phyloP scores from a whole-genome alignment of 2,888 invertebrate species.

The Sinodicranocentrus sp. region DNA sequence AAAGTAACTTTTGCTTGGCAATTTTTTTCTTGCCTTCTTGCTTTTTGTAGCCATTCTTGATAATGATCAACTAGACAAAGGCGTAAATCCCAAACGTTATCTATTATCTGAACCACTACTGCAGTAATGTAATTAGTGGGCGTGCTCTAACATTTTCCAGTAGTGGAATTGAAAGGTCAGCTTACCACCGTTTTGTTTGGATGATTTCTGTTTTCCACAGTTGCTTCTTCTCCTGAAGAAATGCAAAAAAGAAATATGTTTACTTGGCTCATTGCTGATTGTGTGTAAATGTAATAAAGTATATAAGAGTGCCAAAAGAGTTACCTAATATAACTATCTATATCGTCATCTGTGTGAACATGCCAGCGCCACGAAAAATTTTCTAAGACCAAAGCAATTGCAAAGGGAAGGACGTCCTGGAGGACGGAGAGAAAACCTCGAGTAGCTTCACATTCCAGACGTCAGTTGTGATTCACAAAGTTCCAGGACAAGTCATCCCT shows the following conservation, averaged over 20 bases:
- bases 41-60: slow-evolving; percentile 9
- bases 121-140: slow-evolving; percentile 64
- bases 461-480: slow-evolving; percentile 7
- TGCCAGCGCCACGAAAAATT: not conserved
- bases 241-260: not conserved
- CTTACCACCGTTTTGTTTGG: not conserved
- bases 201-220: not conserved
- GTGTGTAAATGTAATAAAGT: not conserved
- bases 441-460: not conserved
- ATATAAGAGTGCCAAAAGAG: no score
- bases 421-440: not conserved
- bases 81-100: slow-evolving; percentile 11
- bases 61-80: slow-evolving; percentile 43
- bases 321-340: no score
- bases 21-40: slow-evolving; percentile 1
- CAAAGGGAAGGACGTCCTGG: not conserved
- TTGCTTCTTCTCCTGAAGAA: not conserved
- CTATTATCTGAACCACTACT: slow-evolving; percentile 19
- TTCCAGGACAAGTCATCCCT: not conserved
- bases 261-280: not conserved
- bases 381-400: not conserved
- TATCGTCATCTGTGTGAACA: no score
- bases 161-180: slow-evolving; percentile 43
- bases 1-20: not conserved
- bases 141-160: slow-evolving; percentile 30